phyloP scores from a whole-genome alignment of 2,888 invertebrate genomes.

The Loripinus fragilis region DNA sequence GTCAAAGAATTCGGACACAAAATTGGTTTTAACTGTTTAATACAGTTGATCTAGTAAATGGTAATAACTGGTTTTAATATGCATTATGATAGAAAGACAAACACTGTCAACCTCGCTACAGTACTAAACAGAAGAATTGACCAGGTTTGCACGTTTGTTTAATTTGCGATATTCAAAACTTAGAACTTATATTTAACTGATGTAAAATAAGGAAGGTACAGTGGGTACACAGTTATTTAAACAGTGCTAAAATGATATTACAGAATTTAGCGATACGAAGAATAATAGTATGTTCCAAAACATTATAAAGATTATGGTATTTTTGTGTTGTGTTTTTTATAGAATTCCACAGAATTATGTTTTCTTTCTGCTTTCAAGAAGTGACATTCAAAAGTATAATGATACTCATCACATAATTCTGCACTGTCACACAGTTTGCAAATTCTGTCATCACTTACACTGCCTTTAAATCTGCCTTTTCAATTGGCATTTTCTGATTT shows the following conservation, averaged over 20 bases:
- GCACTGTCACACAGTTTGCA: constrained; percentile 2
- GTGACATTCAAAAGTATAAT: constrained; percentile 7
- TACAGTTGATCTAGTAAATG: too few species aligned
- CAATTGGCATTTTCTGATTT: constrained; percentile 2
- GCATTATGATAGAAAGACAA: too few species aligned
- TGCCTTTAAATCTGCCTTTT: neutral
- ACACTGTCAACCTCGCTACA: too few species aligned
- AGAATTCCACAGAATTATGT: neutral
- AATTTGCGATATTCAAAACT: too few species aligned
- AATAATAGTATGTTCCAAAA: neutral
- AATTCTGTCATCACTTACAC: constrained; percentile 4
- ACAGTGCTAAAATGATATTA: neutral
- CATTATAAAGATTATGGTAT: neutral
- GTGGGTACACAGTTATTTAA: neutral
- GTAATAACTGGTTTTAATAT: too few species aligned
- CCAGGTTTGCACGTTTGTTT: too few species aligned
- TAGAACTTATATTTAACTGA: neutral
- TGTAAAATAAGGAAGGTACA: constrained; percentile 7
- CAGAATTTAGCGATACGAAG: neutral
- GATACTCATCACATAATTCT: neutral
- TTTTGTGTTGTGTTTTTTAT: constrained; percentile 6
- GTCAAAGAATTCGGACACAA: too few species aligned
- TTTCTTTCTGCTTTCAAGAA: constrained; percentile 5
- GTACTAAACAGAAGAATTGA: too few species aligned
- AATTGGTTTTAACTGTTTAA: too few species aligned